Evolutionary conservation across 2,888 invertebrate genomes (phyloP).

Genomic region (Augochlorella aurata): DNA sequence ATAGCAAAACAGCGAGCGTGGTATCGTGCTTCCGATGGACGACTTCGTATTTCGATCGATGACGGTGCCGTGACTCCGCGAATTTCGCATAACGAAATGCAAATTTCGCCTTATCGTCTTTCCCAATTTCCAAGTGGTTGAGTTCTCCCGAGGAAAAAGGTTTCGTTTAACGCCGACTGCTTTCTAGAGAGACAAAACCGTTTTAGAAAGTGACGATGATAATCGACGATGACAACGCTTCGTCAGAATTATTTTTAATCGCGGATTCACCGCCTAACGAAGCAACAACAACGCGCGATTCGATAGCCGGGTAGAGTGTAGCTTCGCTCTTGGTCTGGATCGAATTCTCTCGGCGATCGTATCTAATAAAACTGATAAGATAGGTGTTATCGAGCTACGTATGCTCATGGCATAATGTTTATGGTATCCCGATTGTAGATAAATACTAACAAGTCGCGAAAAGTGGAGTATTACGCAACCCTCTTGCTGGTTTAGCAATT

Average conservation of each 20-base stretch:
- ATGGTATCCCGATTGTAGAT: slow-evolving; percentile 26
- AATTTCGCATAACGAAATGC: slow-evolving; percentile 24
- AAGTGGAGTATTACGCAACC: slow-evolving; percentile 21
- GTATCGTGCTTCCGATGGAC: slow-evolving; percentile 35
- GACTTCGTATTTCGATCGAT: slow-evolving; percentile 59
- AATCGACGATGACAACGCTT: background rate
- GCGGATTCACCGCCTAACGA: slow-evolving; percentile 2
- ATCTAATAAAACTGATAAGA: slow-evolving; percentile 59
- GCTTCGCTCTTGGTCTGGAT: slow-evolving; percentile 50
- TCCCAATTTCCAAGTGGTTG: slow-evolving; percentile 1
- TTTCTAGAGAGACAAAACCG: background rate
- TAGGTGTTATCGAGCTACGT: slow-evolving; percentile 52
- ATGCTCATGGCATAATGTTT: slow-evolving; percentile 43
- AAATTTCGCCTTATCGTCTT: slow-evolving; percentile 4
- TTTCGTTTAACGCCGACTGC: background rate
- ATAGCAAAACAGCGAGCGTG: slow-evolving; percentile 33
- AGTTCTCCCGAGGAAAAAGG: background rate
- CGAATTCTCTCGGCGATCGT: slow-evolving; percentile 47
- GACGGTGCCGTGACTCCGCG: slow-evolving; percentile 41
- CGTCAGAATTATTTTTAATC: slow-evolving; percentile 35
- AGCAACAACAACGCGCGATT: background rate
- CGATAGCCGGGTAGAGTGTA: slow-evolving; percentile 23
- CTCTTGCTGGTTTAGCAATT: background rate
- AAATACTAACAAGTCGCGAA: slow-evolving; percentile 32
- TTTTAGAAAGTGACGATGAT: slow-evolving; percentile 3